A percentile compares a stretch with the other conserved stretches of the same genome.
Conservation (phyloP, 2,888 invertebrate genomes). For the Dendrolimus houi region DNA sequence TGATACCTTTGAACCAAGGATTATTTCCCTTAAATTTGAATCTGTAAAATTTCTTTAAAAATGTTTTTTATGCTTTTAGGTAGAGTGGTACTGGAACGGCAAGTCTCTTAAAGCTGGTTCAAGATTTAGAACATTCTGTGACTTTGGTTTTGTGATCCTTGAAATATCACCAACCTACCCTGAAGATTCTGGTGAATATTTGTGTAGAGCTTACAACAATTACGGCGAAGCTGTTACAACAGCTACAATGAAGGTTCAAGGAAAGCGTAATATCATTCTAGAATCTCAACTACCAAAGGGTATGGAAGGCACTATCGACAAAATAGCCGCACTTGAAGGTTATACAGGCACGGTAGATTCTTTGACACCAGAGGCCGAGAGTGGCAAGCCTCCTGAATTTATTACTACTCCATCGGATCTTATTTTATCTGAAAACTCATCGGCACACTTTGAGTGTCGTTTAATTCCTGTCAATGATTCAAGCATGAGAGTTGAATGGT, state of each 20-base stretch:
- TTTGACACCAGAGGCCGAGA: conserved; percentile 84
- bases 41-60: not conserved
- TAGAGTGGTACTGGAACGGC: conserved; percentile 97
- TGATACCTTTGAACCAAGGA: too few species aligned
- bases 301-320: conserved; percentile 95
- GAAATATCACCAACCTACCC: conserved; percentile 98
- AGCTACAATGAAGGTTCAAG: conserved; percentile 91
- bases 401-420: conserved; percentile 91
- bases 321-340: conserved; percentile 94
- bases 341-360: conserved; percentile 83
- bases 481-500: conserved; percentile 97
- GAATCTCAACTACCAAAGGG: conserved; percentile 95
- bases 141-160: conserved; percentile 97
- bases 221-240: conserved; percentile 95
- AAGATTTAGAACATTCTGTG: conserved; percentile 96
- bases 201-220: conserved; percentile 91
- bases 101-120: conserved; percentile 92
- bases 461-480: conserved; percentile 93
- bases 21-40: not conserved
- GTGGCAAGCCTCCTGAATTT: conserved; percentile 93
- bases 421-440: conserved; percentile 88
- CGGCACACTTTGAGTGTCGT: conserved; percentile 95
- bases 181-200: conserved; percentile 95
- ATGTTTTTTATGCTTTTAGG: conserved; percentile 48
- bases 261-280: conserved; percentile 92